Evolutionary conservation across 2,113 vertebrate genomes (phyloP).

Genomic region (Alces alces): DNA sequence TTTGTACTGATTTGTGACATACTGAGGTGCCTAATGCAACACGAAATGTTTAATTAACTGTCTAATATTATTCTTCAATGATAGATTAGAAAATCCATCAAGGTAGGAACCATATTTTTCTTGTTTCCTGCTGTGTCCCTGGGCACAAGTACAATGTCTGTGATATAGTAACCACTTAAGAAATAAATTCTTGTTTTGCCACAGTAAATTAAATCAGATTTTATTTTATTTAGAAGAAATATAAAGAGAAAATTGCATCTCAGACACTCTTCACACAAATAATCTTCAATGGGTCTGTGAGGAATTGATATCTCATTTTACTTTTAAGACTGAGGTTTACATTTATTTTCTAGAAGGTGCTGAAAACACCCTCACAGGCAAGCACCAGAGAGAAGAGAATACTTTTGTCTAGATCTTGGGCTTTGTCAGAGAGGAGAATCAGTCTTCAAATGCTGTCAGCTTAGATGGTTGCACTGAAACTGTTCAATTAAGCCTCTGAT

Average conservation of each 20-base stretch:
- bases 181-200: background rate
- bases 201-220: background rate
- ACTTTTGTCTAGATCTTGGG: background rate
- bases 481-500: slow-evolving; percentile 30
- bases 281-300: background rate
- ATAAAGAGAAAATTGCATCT: background rate
- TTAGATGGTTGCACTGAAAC: background rate
- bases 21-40: slow-evolving; percentile 24
- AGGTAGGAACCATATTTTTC: slow-evolving; percentile 8
- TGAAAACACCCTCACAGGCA: background rate
- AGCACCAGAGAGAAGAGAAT: background rate
- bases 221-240: background rate
- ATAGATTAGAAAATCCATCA: slow-evolving; percentile 52
- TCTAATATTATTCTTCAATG: slow-evolving; percentile 20
- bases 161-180: background rate
- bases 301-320: background rate
- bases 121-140: background rate
- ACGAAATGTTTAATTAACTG: slow-evolving; percentile 41
- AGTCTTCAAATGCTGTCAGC: background rate
- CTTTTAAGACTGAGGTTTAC: background rate
- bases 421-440: background rate
- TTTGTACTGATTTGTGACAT: slow-evolving; percentile 24
- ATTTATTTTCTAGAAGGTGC: background rate
- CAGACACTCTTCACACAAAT: background rate
- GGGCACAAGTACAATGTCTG: background rate